Conservation (phyloP, 2,113 vertebrate species). For the Hydropotes inermis region DNA sequence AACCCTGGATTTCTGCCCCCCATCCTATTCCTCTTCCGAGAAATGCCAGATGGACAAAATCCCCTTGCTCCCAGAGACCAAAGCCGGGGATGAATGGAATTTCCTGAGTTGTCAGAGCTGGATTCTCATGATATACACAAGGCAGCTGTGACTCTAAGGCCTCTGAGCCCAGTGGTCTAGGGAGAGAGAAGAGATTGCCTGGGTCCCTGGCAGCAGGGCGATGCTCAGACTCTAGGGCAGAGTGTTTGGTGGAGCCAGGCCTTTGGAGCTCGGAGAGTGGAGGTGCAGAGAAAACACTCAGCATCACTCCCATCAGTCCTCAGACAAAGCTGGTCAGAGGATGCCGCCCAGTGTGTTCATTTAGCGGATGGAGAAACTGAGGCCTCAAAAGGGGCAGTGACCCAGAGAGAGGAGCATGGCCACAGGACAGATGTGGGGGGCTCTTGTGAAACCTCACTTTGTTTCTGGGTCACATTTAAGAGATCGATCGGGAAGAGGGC, state of each 20-base stretch:
- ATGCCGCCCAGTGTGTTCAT: not conserved
- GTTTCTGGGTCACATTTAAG: not conserved
- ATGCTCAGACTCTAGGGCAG: not conserved
- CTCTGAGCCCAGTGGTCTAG: not conserved
- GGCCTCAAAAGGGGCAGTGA: not conserved
- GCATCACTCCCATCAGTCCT: fast-evolving
- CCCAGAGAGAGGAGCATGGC: not conserved
- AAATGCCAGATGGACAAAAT: slow-evolving; percentile 39
- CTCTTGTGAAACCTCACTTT: fast-evolving
- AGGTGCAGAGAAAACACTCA: not conserved
- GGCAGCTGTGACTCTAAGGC: slow-evolving; percentile 17
- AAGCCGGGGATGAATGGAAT: not conserved
- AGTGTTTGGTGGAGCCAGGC: not conserved
- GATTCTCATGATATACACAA: not conserved
- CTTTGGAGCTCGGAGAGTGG: not conserved
- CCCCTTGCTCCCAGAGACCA: not conserved
- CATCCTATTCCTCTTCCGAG: not conserved
- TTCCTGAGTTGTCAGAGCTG: slow-evolving; percentile 45
- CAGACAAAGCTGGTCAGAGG: not conserved
- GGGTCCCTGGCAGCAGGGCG: not conserved
- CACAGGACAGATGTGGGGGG: not conserved
- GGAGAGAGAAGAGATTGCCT: not conserved
- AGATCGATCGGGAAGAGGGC: not conserved
- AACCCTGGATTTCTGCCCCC: not conserved
- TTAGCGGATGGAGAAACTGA: not conserved